Conservation (phyloP, 1,140 invertebrate genomes). For the Drosophila repletoides region DNA sequence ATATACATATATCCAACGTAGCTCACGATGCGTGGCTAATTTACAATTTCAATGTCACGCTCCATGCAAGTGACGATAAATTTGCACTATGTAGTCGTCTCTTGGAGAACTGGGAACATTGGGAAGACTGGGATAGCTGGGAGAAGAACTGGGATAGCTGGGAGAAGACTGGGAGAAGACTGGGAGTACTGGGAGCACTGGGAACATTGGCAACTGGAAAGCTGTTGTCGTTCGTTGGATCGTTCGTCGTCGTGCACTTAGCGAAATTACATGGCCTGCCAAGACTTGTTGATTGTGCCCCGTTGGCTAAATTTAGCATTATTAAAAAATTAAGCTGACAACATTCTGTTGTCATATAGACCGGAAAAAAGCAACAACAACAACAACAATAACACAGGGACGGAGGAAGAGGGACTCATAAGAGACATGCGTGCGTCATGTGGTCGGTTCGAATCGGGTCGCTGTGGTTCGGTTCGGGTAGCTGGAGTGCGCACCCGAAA, state of each 20-base stretch:
- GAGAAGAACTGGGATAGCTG: conserved; percentile 9
- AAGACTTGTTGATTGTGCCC: conserved; percentile 71
- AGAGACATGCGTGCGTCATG: conserved; percentile 69
- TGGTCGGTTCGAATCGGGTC: conserved; percentile 53
- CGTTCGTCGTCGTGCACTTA: conserved; percentile 67
- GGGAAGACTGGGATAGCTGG: neutral
- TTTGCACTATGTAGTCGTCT: conserved; percentile 60
- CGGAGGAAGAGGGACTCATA: neutral
- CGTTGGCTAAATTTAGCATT: conserved; percentile 75
- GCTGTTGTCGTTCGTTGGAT: conserved; percentile 32
- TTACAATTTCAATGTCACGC: conserved; percentile 82
- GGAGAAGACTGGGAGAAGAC: neutral
- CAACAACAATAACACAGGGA: neutral
- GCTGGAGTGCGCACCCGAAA: conserved; percentile 26
- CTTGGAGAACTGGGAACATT: neutral
- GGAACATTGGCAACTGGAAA: too few relatives aligned
- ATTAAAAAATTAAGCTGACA: conserved; percentile 80
- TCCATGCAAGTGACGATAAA: conserved; percentile 78
- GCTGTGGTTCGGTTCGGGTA: neutral
- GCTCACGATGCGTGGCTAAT: conserved; percentile 60
- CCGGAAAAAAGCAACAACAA: conserved; percentile 21
- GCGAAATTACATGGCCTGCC: conserved; percentile 69
- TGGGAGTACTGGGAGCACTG: neutral
- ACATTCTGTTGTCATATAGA: conserved; percentile 60
- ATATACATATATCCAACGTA: neutral